Base-by-base conservation (phyloP, 1,140 invertebrate genomes). In the Ceratoteleas bidentatus region DNA sequence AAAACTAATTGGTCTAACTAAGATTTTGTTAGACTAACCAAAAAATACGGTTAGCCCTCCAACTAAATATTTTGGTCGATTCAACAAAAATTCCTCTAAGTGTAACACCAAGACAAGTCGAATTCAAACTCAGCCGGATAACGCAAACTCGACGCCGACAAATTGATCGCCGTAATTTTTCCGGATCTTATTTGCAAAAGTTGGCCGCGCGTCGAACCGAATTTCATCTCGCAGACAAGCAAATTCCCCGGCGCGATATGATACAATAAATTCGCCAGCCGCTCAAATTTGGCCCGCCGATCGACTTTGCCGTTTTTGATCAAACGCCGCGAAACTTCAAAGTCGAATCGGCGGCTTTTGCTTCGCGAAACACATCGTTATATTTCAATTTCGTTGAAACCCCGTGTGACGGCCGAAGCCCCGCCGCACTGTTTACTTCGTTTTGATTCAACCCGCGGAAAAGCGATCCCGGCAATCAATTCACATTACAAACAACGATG, bases 301-400 rank as follows among this genome's bases (percentile, higher is more conserved):
- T 57, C 43, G 45, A 53, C 45, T 62, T 77, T 70, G 45, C 14
- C 40, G 45, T n/a, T 52, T 66, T 49, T 57, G 66, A 72, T 70
- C 75, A 78, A 78, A 78, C 60, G 47, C 11, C 52, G 32, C 50
- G 60, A 50, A 64, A 70, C 58, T 57, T 72, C 75, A 70, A 78
- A 78, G 60, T 16, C 50, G 10, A 69, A 57, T 69, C 58, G 14
- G 6, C 38, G 32, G n/a, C n/a, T n/a, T n/a, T n/a, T n/a, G n/a
- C n/a, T n/a, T n/a, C n/a, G n/a, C n/a, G 53, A 33, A n/a, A 52
- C 52, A 58, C 36, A 45, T 60, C 43, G 60, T 76, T 68, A 68
- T 61, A 43, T 68, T 76, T 61, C 56, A 61, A 68, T 54, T 62
- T 47, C 24, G 45, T 53, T 56, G 47, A 15, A 14, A 54, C 32